Base-by-base conservation (phyloP, 2,888 invertebrate genomes). In the Elegia similella region DNA sequence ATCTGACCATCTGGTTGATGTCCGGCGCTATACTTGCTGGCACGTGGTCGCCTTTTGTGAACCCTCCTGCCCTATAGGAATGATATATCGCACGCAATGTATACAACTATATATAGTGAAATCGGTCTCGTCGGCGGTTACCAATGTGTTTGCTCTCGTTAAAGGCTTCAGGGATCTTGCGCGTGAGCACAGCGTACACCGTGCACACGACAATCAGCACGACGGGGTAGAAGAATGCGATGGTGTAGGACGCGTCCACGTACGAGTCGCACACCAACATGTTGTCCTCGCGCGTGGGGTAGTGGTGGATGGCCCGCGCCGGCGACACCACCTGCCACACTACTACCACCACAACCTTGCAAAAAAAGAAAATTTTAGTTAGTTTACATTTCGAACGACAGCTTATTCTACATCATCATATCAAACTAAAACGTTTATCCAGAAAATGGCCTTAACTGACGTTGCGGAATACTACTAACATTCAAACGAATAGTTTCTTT, bases 71-170 rank as follows among this genome's bases (percentile, higher is more conserved):
- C n/a, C n/a, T n/a, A n/a, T n/a, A n/a, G n/a, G n/a, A n/a, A n/a
- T n/a, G n/a, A n/a, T n/a, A n/a, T n/a, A n/a, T n/a, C n/a, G n/a
- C n/a, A n/a, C n/a, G n/a, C n/a, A n/a, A n/a, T n/a, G n/a, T n/a
- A n/a, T n/a, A n/a, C n/a, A n/a, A n/a, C n/a, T n/a, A n/a, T n/a
- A n/a, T 23, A 23, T 23, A 23, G 23, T 23, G 23, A 2, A 23
- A 23, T 2, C 23, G 23, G 23, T 23, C 2, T 23, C 23, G n/a
- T n/a, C n/a, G 3, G 38, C 38, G 2, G 8, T 93, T 72, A 94
- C 99, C 98, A 71, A 98, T 98, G 88, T 98, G 98, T 88, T 98
- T 98, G 73, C 98, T 98, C 89, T 98, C 99, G 86, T 99, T 99
- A 86, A 99, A 99, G 43, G 98, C 98, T 84, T 99, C 99, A 0